Base-by-base conservation (phyloP, 2,888 invertebrate genomes). In the Stenolophus ochropezus region DNA sequence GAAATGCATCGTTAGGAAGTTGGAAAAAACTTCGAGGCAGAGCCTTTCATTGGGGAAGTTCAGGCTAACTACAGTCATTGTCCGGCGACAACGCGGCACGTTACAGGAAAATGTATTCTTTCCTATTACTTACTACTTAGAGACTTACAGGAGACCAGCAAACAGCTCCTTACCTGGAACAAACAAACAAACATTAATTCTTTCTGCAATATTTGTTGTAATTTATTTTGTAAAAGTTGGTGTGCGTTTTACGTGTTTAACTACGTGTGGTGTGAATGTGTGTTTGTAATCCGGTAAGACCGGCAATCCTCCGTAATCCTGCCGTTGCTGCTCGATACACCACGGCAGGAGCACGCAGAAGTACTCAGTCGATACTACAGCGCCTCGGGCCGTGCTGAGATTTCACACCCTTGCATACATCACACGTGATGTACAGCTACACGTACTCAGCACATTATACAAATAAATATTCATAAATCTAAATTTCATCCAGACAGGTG, bases 1-100 rank as follows among this genome's bases (percentile, higher is more conserved):
- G 61, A 61, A 61, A 27, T 14, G 61, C 61, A 25, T 61, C 61
- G 61, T 61, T 61, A 61, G 20, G 23, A 25, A 25, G n/a, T 25
- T 61, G 6, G n/a, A 61, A 61, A n/a, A 61, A 61, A 61, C 25
- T 61, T 61, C 61, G 0, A 42, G 33, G 11, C 11, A 14, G n/a
- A 5, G 23, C 1, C 14, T 25, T 56, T 56, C 21, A 56, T 3
- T 56, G 18, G 20, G 4, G 20, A 21, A 56, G 56, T 56, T 56
- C 18, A 11, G 20, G 25, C 56, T 56, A 56, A 56, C 56, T 56
- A 56, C 21, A 18, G 18, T 1, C 8, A 56, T 56, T 56, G 56
- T 56, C 21, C 18, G 2, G 21, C 1, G 21, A 56, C 1, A 16
- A 1, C 11, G n/a, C n/a, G n/a, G n/a, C n/a, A n/a, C n/a, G n/a